Base-by-base conservation (phyloP, 2,797 vertebrate genomes). In the Peromyscus eremicus region DNA sequence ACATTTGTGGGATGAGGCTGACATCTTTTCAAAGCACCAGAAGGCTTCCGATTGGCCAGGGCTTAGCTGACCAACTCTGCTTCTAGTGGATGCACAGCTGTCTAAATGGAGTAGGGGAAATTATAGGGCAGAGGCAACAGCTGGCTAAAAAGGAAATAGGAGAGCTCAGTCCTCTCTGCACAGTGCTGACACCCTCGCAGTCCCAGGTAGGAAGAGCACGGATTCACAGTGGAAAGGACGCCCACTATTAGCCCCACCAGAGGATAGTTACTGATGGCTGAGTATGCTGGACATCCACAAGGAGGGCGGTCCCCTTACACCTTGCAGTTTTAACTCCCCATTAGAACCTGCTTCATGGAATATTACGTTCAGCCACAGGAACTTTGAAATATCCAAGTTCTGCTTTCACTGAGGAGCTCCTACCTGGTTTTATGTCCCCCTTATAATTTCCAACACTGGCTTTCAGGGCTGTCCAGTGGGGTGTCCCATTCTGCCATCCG, bases 351-450 rank as follows among this genome's bases (percentile, higher is more conserved):
- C 95, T 98, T 97, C 97, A 96, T 97, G 89, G 94, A 94, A 95
- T 95, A 97, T 97, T 93, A 92, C 93, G 86, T 94, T 97, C 96
- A 94, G 94, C 93, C 73, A 86, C 16, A 64, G 97, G 98, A 98
- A 98, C 98, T 97, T 97, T 55, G 94, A 98, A 98, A 98, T 97
- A 96, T 91, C 98, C 93, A 97, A 98, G 98, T 98, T 98, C 97
- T 97, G 97, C 97, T 98, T 98, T 98, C 96, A 97, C 97, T 98
- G 98, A 97, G 98, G 96, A 98, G 91, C 92, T 94, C 97, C 97
- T 98, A 98, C 98, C 98, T 98, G 98, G 97, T 98, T 98, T 97
- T 96, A 96, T 96, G 98, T 97, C 97, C 66, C 96, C 95, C 97
- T 98, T 97, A 98, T 95, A 98, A 96, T 98, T 98, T 98, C 98